phyloP scores from a whole-genome alignment of 2,113 vertebrate species.

The Xyliphius kryptos region DNA sequence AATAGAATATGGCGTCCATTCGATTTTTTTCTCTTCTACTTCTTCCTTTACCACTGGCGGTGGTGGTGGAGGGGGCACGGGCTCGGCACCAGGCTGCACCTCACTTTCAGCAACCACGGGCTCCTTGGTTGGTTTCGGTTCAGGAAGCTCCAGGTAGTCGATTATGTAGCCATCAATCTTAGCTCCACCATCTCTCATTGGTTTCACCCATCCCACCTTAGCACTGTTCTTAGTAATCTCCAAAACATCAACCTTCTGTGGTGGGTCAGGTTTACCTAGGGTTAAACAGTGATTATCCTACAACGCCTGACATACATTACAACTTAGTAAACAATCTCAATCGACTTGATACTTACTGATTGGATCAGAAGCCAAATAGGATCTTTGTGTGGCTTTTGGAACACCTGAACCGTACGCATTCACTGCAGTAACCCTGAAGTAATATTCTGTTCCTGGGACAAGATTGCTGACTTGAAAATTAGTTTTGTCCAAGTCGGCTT shows the following conservation, averaged over 20 bases:
- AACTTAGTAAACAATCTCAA: no score
- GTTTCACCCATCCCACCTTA: constrained; percentile 83
- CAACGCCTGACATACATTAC: constrained; percentile 13
- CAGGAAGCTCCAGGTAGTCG: constrained; percentile 79
- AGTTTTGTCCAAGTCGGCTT: constrained; percentile 79
- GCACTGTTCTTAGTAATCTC: constrained; percentile 92
- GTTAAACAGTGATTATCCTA: constrained; percentile 6
- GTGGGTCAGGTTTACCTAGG: constrained; percentile 91
- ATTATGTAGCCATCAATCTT: constrained; percentile 96
- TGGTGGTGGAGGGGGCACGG: constrained; percentile 40
- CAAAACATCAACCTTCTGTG: constrained; percentile 86
- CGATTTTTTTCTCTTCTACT: constrained; percentile 49
- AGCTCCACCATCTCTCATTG: constrained; percentile 83
- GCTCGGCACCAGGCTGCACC: constrained; percentile 37
- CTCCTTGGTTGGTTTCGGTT: constrained; percentile 70
- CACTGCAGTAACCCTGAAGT: constrained; percentile 88
- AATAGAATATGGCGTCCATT: constrained; percentile 87
- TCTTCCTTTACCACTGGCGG: constrained; percentile 30
- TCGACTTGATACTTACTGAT: constrained; percentile 82
- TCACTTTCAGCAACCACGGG: constrained; percentile 43
- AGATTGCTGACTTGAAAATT: constrained; percentile 81
- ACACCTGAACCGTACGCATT: constrained; percentile 92
- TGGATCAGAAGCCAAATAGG: constrained; percentile 86
- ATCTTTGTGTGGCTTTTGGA: constrained; percentile 74
- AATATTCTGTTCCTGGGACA: constrained; percentile 86